Evolutionary conservation across 2,113 vertebrate genomes (phyloP).

Genomic region (Emydura subglobosa): DNA sequence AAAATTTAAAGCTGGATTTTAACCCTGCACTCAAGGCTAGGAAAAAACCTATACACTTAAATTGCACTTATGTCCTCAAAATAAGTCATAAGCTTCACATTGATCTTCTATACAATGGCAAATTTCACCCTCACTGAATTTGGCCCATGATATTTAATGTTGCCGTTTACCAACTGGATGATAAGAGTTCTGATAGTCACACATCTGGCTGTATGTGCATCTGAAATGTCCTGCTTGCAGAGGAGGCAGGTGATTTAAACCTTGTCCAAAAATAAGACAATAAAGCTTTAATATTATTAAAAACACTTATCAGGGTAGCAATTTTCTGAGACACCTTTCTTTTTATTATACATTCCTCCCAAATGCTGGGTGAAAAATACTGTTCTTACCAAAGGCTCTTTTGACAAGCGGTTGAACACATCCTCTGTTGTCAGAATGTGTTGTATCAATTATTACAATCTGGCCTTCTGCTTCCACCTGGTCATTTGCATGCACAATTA

Average conservation of each 20-base stretch:
- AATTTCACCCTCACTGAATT: background rate
- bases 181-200: background rate
- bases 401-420: background rate
- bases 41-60: background rate
- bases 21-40: accelerated
- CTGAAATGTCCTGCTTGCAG: background rate
- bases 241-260: background rate
- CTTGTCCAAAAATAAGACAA: background rate
- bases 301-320: background rate
- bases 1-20: background rate
- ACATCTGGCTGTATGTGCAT: background rate
- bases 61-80: accelerated
- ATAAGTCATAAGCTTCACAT: background rate
- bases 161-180: accelerated
- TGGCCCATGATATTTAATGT: background rate
- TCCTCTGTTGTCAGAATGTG: background rate
- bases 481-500: background rate
- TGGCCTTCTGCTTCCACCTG: background rate
- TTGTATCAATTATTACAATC: background rate
- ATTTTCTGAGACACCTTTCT: background rate
- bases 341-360: accelerated
- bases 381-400: background rate
- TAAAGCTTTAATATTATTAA: background rate
- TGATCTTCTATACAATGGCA: background rate
- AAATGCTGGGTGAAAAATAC: background rate